These are phyloP conservation scores for Falcaria lacertinaria DNA, from an alignment of 2,888 invertebrate genomes.

Conservation along the genomic window DNA sequence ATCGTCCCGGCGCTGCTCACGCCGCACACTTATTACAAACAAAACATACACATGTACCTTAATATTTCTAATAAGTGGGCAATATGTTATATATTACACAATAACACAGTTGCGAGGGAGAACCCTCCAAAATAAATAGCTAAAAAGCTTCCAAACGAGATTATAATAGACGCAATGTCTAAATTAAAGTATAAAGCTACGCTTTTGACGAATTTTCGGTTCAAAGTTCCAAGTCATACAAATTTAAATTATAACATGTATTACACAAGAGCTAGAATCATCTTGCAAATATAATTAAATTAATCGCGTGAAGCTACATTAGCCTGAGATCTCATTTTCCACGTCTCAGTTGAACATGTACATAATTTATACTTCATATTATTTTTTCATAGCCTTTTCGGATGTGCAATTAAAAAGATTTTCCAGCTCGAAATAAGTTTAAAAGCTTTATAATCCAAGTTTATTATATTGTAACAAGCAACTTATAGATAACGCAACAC, in stretches of 20 bases:
- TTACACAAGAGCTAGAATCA: not conserved
- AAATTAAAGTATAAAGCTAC: conserved; percentile 28
- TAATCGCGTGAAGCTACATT: not conserved
- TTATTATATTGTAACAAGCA: not conserved
- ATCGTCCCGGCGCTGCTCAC: conserved; percentile 15
- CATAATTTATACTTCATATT: conserved; percentile 1
- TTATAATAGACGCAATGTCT: conserved; percentile 29
- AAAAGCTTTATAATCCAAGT: not conserved
- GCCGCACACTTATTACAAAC: conserved; percentile 9
- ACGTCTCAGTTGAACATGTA: conserved; percentile 8
- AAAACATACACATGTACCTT: not conserved
- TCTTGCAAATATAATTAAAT: not conserved
- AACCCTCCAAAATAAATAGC: conserved; percentile 25
- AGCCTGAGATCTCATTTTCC: conserved; percentile 17
- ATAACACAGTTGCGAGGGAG: too few species aligned
- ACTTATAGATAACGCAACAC: not conserved
- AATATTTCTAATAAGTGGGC: not conserved
- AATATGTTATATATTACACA: conserved; percentile 26
- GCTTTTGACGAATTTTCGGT: conserved; percentile 25
- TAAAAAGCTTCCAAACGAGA: conserved; percentile 28
- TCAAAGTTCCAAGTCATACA: conserved; percentile 11
- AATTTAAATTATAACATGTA: not conserved
- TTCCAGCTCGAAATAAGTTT: not conserved
- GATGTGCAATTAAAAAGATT: not conserved
- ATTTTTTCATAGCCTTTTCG: not conserved